Conservation (phyloP, 2,797 vertebrate genomes). For the Urophycis tenuis region DNA sequence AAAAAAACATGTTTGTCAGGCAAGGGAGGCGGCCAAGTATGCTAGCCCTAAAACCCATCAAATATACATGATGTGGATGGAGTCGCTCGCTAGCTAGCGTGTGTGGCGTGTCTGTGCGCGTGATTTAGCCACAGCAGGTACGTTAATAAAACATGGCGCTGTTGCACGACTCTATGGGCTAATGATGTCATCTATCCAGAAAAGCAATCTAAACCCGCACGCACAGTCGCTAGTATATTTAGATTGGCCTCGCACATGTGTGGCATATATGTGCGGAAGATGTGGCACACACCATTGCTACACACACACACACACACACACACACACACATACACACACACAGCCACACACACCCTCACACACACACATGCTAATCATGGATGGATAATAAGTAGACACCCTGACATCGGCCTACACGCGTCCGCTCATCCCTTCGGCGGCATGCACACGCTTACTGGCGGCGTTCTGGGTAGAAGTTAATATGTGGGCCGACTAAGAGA, state of each 20-base stretch:
- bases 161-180: constrained; percentile 39
- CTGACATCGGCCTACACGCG: not conserved
- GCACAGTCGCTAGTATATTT: constrained; percentile 11
- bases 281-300: not conserved
- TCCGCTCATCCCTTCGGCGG: constrained; percentile 13
- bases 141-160: constrained; percentile 63
- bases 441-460: constrained; percentile 33
- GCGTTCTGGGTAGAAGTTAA: constrained; percentile 30
- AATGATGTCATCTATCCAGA: constrained; percentile 44
- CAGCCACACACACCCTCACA: not conserved
- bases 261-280: not conserved
- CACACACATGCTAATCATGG: not conserved
- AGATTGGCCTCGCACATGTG: not conserved
- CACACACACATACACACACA: not conserved
- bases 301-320: not conserved
- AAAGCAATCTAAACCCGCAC: constrained; percentile 43
- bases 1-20: constrained; percentile 31
- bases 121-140: constrained; percentile 56
- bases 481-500: constrained; percentile 44
- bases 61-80: constrained; percentile 54
- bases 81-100: constrained; percentile 53
- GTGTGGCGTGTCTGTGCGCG: constrained; percentile 41
- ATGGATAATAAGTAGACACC: constrained; percentile 1
- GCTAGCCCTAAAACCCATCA: constrained; percentile 32
- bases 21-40: constrained; percentile 14